Base-by-base conservation (phyloP, 2,797 vertebrate species). In the Hirundo rustica region DNA sequence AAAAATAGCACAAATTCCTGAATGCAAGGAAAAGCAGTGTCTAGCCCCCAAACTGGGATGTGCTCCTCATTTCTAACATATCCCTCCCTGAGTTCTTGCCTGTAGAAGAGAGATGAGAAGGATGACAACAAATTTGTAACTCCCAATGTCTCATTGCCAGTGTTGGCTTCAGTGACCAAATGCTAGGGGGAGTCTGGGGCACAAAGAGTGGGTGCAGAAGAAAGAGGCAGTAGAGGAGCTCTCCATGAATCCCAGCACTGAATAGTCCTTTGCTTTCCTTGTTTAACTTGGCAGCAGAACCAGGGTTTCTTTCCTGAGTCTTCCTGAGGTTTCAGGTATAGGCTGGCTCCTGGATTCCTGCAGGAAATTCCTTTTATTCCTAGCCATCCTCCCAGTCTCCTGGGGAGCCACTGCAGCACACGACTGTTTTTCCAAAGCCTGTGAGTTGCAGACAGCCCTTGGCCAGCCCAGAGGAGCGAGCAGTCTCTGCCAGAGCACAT, bases 361-460 rank as follows among this genome's bases (percentile, higher is more conserved):
- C 23, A 92, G 64, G 40, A 93, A 51, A 48, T 66, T 92, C 62
- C 26, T 95, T 94, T 90, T 81, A 60, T 86, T 95, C 76, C 77
- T 95, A 83, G 80, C 70, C 62, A 50, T 55, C 10, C 29, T 91
- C 84, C 78, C 78, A 38, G 67, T 48, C 74, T 84, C 71, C 80
- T 1, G 1, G 29, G 74, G 64, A 91, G 78, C 60, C 57, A 54
- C 78, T 85, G 40, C n/a, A 89, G 71, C 64, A 64, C 53, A 64
- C 1, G 0, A 50, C 66, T 79, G 38, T 82, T 94, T 87, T 95
- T 89, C 81, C 67, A 60, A 85, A 70, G 60, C 55, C 9, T 57
- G 16, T 19, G 57, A 94, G 75, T 79, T 55, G 67, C 75, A 93
- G 50, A n/a, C 29, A 51, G 38, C 64, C 64, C 36, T 87, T 45